A percentile compares a stretch with the other conserved stretches of the same genome.
phyloP scores from a whole-genome alignment of 1,140 invertebrate species.

The Drosophila repleta region DNA sequence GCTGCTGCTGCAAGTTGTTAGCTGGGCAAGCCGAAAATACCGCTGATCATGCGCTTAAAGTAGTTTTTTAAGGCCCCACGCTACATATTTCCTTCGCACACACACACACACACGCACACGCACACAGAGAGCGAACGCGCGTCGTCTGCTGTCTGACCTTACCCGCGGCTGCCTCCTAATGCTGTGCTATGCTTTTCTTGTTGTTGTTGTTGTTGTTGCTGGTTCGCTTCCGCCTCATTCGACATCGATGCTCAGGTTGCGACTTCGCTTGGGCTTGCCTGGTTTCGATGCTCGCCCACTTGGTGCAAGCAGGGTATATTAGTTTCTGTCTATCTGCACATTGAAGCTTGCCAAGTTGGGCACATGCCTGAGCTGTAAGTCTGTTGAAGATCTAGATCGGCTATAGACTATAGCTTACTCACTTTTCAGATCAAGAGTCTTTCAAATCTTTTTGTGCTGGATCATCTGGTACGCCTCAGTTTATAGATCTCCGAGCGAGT shows the following conservation, averaged over 20 bases:
- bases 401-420: too few relatives aligned
- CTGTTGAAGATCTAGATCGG: too few relatives aligned
- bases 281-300: slow-evolving; percentile 3
- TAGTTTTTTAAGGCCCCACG: slow-evolving; percentile 32
- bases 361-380: too few relatives aligned
- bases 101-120: slow-evolving; percentile 13
- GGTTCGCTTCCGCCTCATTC: slow-evolving; percentile 22
- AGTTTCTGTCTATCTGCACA: too few relatives aligned
- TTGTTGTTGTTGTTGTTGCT: neutral
- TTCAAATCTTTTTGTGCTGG: too few relatives aligned
- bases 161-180: slow-evolving; percentile 27
- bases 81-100: slow-evolving; percentile 3
- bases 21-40: slow-evolving; percentile 37
- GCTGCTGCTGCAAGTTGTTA: slow-evolving; percentile 26
- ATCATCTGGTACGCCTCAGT: too few relatives aligned
- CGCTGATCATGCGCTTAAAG: slow-evolving; percentile 51
- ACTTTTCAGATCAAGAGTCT: too few relatives aligned
- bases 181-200: slow-evolving; percentile 34
- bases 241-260: slow-evolving; percentile 34
- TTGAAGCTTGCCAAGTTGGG: too few relatives aligned
- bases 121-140: slow-evolving; percentile 1
- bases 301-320: neutral
- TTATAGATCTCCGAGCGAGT: too few relatives aligned
- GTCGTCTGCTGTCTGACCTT: slow-evolving; percentile 18
- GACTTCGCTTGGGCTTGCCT: slow-evolving; percentile 3